These are phyloP conservation scores for Hymenopus coronatus DNA, from an alignment of 2,888 invertebrate species.

Conservation along the genomic window DNA sequence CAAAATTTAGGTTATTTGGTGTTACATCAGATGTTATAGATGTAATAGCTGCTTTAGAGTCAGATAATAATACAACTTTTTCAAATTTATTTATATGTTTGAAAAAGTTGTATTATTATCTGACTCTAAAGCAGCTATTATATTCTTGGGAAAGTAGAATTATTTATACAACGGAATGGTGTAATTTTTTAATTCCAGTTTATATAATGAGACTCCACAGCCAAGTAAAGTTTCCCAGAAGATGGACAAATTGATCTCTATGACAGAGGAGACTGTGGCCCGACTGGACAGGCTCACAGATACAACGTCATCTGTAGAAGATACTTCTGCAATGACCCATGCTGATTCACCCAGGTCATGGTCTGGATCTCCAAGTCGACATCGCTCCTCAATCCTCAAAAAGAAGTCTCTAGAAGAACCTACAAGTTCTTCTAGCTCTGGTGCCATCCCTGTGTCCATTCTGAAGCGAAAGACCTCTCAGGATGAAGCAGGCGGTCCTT, in stretches of 20 bases:
- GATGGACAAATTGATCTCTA: slow-evolving; percentile 62
- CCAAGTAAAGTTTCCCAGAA: slow-evolving; percentile 49
- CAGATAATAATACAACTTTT: no score
- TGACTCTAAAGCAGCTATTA: no score
- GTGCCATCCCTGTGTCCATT: slow-evolving; percentile 53
- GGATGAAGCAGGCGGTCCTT: slow-evolving; percentile 54
- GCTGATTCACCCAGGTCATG: background rate
- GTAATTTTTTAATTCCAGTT: background rate
- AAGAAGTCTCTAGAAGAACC: slow-evolving; percentile 59
- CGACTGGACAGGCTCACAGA: slow-evolving; percentile 62
- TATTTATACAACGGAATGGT: background rate
- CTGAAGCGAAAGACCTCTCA: slow-evolving; percentile 56
- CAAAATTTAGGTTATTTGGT: no score
- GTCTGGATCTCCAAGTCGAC: slow-evolving; percentile 22
- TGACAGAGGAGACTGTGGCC: slow-evolving; percentile 65
- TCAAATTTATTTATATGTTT: no score
- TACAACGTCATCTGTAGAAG: slow-evolving; percentile 28
- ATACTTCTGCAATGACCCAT: slow-evolving; percentile 9
- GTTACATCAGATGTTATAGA: no score
- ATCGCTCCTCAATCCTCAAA: slow-evolving; percentile 61
- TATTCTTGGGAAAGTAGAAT: no score
- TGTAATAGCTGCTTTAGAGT: no score
- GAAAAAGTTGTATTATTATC: no score
- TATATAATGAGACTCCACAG: background rate
- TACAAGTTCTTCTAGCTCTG: slow-evolving; percentile 25